Base-by-base conservation (phyloP, 1,140 invertebrate species). In the Argopecten irradians region DNA sequence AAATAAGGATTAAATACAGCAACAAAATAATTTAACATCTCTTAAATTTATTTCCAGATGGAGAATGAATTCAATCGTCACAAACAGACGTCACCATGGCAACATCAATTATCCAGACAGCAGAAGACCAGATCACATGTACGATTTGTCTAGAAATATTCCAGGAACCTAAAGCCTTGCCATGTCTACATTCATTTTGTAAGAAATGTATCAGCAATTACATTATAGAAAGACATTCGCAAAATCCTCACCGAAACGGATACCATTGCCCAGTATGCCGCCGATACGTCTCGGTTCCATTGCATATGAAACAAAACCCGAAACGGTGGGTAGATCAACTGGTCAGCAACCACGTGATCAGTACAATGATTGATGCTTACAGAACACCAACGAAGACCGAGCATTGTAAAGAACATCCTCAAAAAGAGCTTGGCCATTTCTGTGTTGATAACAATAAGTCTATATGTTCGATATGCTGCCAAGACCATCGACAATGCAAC, bases 101-200 rank as follows among this genome's bases (percentile, higher is more conserved):
- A 13, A 84, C 87, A 28, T 22, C 85, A n/a, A 36, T 90, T 22
- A 41, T 90, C 11, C 43, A 90, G 35, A 90, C 89, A 32, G 85
- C 86, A 86, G 87, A 87, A 34, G 82, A 87, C 36, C 86, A 89
- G 32, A 85, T 91, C 11, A 88, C 85, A 16, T 91, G 91, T 84
- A 84, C 89, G n/a, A 89, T 91, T 22, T 91, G 91, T 82, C 82
- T 90, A 5, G 89, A 90, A 19, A 41, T 88, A 41, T 91, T 88
- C 71, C 88, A 89, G 11, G 83, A 90, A 82, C 91, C 91, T 0
- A 89, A 88, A 55, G 85, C 87, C 0, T 86, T 91, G 22, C 91
- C 91, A 82, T 91, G 91, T 85, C 41, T 88, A 8, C 91, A 91
- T 55, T 89, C 91, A 19, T 90, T 90, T 71, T 91, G 91, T n/a